A percentile compares a stretch with the other conserved stretches of the same genome.
These are phyloP conservation scores for Mastacembelus armatus DNA, from an alignment of 2,797 vertebrate species.

Conservation along the genomic window DNA sequence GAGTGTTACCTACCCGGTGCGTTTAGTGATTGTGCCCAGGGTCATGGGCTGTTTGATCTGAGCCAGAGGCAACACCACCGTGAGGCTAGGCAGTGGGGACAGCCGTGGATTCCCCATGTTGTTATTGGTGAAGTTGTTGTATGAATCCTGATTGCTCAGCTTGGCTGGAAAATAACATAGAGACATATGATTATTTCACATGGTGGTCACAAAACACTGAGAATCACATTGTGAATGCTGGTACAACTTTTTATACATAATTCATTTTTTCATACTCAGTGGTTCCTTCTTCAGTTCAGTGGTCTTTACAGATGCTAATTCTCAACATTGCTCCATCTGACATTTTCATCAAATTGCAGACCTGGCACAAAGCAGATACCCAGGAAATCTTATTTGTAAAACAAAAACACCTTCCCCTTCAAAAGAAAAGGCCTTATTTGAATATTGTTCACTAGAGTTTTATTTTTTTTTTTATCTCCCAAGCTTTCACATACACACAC, in stretches of 20 bases:
- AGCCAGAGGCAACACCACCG: constrained; percentile 92
- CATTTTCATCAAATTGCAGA: constrained; percentile 11
- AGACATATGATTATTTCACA: constrained; percentile 16
- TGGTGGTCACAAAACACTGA: constrained; percentile 2
- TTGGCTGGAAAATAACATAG: constrained; percentile 85
- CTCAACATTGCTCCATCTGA: constrained; percentile 12
- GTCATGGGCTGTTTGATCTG: constrained; percentile 99
- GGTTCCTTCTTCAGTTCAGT: constrained; percentile 20
- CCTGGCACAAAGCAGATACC: constrained; percentile 7
- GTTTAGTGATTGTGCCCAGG: constrained; percentile 96
- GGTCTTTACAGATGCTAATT: constrained; percentile 46
- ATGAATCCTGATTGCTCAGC: constrained; percentile 94
- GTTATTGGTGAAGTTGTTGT: constrained; percentile 97
- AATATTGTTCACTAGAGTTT: not conserved
- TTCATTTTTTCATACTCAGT: constrained; percentile 25
- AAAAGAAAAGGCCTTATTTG: not conserved
- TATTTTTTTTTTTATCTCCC: not conserved
- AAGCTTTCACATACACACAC: constrained; percentile 4
- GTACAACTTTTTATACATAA: constrained; percentile 36
- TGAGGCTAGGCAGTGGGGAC: constrained; percentile 92
- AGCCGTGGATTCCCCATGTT: constrained; percentile 96
- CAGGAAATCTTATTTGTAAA: constrained; percentile 15
- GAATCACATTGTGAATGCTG: constrained; percentile 11
- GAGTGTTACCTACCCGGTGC: constrained; percentile 89
- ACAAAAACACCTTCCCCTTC: constrained; percentile 7